Evolutionary conservation across 2,113 vertebrate genomes (phyloP), one percentile per base, ranked within the genome.

Genomic region (Eira barbara): DNA sequence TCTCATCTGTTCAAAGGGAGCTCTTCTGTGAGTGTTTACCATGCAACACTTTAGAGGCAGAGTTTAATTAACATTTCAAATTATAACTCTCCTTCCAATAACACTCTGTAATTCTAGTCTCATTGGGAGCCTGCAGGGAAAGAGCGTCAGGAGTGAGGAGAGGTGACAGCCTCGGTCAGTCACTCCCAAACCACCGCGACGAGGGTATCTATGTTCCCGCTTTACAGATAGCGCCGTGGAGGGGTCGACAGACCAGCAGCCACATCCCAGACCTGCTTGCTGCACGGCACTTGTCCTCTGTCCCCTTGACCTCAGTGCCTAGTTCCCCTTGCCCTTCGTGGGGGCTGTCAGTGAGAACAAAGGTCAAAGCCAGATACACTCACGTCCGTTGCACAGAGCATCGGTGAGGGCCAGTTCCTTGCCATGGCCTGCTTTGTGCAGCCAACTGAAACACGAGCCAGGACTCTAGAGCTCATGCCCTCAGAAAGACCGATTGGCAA

Each of bases 51-150:
- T 94, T 34, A 91, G 76, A 94, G 84, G 36, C 84, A 95, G 69
- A 92, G 63, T 81, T 94, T 93, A 95, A 95, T 89, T 94, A 95
- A 84, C 55, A 91, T 78, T 82, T 95, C 55, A 82, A 94, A 34
- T 57, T n/a, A 84, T 63, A 81, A 92, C 88, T 96, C 95, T 95
- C 52, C 91, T 86, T 78, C 39, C 4, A 93, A 69, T 87, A 97
- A 94, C 89, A n/a, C 73, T 89, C 49, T 79, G 14, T 80, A 79
- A 95, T 20, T 31, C 52, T 76, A 39, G 4, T 94, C 84, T 96
- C 55, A 14, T 29, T 76, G 65, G 94, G 79, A 47, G 29, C 34
- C 27, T 23, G 49, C 47, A 74, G 31, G 23, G 34, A 39, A 21
- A 80, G 15, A 36, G 36, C 25, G 57, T 31, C 25, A 57, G 39